Evolutionary conservation across 2,888 invertebrate genomes (phyloP).

Genomic region (Arrhopalites spinosus): DNA sequence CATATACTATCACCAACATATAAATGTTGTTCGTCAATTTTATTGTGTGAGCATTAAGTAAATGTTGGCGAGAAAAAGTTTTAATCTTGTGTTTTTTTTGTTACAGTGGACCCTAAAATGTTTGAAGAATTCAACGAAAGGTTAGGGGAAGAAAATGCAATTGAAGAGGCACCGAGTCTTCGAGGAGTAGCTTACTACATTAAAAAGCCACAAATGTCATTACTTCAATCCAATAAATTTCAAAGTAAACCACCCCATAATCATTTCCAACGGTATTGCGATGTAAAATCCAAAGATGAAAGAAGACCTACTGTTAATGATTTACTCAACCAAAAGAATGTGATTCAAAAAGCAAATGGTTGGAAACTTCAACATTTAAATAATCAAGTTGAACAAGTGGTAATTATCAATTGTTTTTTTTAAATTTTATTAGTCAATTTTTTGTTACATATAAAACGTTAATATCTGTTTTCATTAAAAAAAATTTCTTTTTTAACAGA

Average conservation of each 20-base stretch:
- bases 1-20: too few relatives aligned
- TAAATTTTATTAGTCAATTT: slow-evolving; percentile 10
- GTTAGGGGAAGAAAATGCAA: slow-evolving; percentile 17
- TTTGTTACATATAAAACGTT: neutral
- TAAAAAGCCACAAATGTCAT: slow-evolving; percentile 61
- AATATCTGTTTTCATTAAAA: neutral
- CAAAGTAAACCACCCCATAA: slow-evolving; percentile 75
- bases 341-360: slow-evolving; percentile 85
- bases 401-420: slow-evolving; percentile 62
- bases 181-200: slow-evolving; percentile 56
- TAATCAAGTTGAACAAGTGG: slow-evolving; percentile 91
- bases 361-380: slow-evolving; percentile 94
- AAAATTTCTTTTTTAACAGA: slow-evolving; percentile 36
- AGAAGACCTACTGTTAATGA: slow-evolving; percentile 83
- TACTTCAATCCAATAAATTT: slow-evolving; percentile 70
- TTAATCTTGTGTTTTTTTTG: slow-evolving; percentile 1
- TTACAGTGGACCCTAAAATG: slow-evolving; percentile 47
- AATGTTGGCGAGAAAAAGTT: too few relatives aligned
- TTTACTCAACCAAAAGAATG: slow-evolving; percentile 84
- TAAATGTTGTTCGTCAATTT: too few relatives aligned
- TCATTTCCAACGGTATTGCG: slow-evolving; percentile 75
- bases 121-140: slow-evolving; percentile 49
- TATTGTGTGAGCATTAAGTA: too few relatives aligned
- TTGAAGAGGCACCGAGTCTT: slow-evolving; percentile 18
- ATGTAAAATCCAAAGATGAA: slow-evolving; percentile 85